phyloP scores from a whole-genome alignment of 2,113 vertebrate genomes.

The Diglossa brunneiventris region DNA sequence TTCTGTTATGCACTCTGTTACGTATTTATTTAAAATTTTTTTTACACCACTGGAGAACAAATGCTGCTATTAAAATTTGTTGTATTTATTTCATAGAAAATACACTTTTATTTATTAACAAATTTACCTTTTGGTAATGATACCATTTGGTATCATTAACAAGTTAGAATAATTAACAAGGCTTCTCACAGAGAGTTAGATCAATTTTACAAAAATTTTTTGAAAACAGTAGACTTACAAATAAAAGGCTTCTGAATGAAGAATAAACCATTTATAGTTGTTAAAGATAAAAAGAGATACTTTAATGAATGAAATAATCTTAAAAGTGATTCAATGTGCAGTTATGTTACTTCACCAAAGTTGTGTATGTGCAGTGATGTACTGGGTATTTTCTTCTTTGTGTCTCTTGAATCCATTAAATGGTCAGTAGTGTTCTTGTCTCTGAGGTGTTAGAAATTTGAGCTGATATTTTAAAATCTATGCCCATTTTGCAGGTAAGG shows the following conservation, averaged over 20 bases:
- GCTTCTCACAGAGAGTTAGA: background rate
- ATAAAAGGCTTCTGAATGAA: background rate
- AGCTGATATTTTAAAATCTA: constrained; percentile 13
- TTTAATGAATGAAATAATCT: background rate
- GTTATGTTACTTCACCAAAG: background rate
- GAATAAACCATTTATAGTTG: background rate
- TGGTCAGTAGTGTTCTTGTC: background rate
- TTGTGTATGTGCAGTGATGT: background rate
- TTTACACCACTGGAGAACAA: background rate
- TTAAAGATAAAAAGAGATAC: background rate
- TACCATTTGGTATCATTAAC: background rate
- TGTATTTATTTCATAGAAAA: background rate
- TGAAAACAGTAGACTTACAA: background rate
- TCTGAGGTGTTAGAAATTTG: background rate
- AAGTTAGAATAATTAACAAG: background rate
- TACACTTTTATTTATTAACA: background rate
- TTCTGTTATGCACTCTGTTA: background rate
- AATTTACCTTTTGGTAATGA: background rate
- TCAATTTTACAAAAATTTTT: background rate
- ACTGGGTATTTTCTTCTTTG: background rate
- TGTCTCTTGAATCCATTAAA: background rate
- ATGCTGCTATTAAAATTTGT: background rate
- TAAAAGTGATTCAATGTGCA: background rate
- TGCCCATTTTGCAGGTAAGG: constrained; percentile 83
- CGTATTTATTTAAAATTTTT: background rate